These are phyloP conservation scores for Brachirus orientalis DNA, from an alignment of 2,113 vertebrate genomes.

Conservation along the genomic window DNA sequence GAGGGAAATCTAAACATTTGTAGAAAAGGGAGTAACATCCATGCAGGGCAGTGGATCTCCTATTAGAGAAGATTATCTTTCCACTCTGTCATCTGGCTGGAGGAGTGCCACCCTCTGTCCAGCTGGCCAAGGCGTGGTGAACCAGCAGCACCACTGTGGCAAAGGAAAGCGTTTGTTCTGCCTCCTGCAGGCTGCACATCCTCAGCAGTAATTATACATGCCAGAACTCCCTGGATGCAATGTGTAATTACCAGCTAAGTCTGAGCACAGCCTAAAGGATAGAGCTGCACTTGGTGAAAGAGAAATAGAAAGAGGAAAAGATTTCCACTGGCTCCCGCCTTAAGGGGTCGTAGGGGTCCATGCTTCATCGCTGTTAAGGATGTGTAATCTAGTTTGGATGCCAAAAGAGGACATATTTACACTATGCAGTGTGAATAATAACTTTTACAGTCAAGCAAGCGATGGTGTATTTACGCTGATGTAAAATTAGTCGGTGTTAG, in stretches of 20 bases:
- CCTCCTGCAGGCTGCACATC: conserved; percentile 66
- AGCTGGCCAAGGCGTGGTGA: conserved; percentile 57
- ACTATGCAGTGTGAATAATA: conserved; percentile 3
- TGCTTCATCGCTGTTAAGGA: conserved; percentile 31
- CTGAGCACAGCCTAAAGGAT: conserved; percentile 63
- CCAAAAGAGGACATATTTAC: conserved; percentile 18
- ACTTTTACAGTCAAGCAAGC: conserved; percentile 1
- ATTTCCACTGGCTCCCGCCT: conserved; percentile 42
- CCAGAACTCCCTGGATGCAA: conserved; percentile 73
- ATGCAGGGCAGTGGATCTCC: conserved; percentile 26
- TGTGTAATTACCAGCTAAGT: conserved; percentile 74
- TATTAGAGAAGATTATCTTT: conserved; percentile 41
- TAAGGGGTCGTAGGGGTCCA: conserved; percentile 25
- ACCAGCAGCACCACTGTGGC: conserved; percentile 47
- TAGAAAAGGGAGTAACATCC: conserved; percentile 11
- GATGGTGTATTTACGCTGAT: conserved; percentile 6
- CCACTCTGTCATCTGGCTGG: conserved; percentile 55
- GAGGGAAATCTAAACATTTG: conserved; percentile 25
- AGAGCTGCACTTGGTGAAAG: conserved; percentile 39
- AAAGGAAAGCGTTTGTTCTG: conserved; percentile 60
- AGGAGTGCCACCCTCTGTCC: conserved; percentile 54
- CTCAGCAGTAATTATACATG: conserved; percentile 73
- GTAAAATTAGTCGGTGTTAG: conserved; percentile 4
- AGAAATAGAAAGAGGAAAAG: conserved; percentile 27
- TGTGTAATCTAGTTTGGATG: conserved; percentile 27